Evolutionary conservation across 2,113 vertebrate genomes (phyloP).

Genomic region (Myrmecophaga tridactyla): DNA sequence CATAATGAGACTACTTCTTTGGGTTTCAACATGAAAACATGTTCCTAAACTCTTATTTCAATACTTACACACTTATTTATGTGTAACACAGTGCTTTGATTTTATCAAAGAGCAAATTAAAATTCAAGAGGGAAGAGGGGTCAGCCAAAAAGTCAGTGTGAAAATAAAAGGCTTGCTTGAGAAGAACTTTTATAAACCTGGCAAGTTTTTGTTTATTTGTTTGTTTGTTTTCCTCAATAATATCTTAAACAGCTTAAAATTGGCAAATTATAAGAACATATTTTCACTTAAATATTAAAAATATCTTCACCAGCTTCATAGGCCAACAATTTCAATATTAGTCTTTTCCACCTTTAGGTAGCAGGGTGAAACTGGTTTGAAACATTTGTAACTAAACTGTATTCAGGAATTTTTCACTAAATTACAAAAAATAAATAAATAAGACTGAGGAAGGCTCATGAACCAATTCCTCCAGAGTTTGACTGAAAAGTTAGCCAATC

Average conservation of each 20-base stretch:
- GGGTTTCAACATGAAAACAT: background rate
- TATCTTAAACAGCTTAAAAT: background rate
- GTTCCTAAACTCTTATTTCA: background rate
- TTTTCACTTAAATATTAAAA: background rate
- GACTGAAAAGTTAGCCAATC: background rate
- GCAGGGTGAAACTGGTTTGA: background rate
- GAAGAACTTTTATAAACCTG: background rate
- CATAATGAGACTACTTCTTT: slow-evolving; percentile 33
- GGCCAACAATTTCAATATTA: background rate
- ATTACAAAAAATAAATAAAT: background rate
- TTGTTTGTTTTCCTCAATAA: background rate
- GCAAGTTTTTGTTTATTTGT: background rate
- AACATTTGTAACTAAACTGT: background rate
- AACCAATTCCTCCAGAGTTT: background rate
- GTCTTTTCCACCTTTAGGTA: background rate
- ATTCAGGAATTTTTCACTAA: background rate
- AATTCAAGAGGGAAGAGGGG: background rate
- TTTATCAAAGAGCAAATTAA: background rate
- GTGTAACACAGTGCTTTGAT: background rate
- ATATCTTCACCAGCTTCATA: background rate
- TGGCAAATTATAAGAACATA: background rate
- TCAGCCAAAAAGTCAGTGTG: background rate
- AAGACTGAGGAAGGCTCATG: background rate
- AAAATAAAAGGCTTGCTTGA: background rate
- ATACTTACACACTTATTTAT: background rate